Percentiles rank a stretch among this genome's conserved stretches.
Conservation (phyloP, 2,113 vertebrate species). For the Gopherus flavomarginatus region DNA sequence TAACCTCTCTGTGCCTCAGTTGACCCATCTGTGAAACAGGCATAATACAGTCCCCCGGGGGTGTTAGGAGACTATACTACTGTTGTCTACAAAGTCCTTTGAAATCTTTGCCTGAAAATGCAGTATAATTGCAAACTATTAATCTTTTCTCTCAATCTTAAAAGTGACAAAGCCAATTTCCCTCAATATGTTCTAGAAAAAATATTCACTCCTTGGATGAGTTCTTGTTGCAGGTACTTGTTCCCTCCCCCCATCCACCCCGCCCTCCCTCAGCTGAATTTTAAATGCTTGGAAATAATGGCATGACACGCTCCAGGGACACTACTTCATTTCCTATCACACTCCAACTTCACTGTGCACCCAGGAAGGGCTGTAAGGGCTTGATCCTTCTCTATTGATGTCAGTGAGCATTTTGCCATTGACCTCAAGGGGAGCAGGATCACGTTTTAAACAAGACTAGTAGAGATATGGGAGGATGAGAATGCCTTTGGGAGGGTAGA, state of each 20-base stretch:
- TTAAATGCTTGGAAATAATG: not conserved
- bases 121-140: not conserved
- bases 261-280: not conserved
- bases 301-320: not conserved
- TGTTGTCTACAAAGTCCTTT: not conserved
- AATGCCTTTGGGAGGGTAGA: not conserved
- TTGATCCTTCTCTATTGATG: not conserved
- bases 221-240: not conserved
- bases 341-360: not conserved
- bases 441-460: not conserved
- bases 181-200: rapidly evolving
- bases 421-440: not conserved
- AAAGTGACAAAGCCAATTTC: not conserved
- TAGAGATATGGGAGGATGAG: not conserved
- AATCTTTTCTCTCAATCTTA: not conserved
- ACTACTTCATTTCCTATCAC: not conserved
- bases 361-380: not conserved
- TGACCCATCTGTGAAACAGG: not conserved
- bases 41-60: not conserved
- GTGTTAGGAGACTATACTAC: not conserved
- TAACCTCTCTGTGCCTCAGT: not conserved
- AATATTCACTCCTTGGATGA: not conserved
- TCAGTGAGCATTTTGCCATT: not conserved
- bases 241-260: not conserved
- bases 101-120: not conserved